Percentiles rank a stretch among this genome's conserved stretches.
Evolutionary conservation across 2,888 invertebrate species (phyloP).

Genomic region (Pelosia muscerda): DNA sequence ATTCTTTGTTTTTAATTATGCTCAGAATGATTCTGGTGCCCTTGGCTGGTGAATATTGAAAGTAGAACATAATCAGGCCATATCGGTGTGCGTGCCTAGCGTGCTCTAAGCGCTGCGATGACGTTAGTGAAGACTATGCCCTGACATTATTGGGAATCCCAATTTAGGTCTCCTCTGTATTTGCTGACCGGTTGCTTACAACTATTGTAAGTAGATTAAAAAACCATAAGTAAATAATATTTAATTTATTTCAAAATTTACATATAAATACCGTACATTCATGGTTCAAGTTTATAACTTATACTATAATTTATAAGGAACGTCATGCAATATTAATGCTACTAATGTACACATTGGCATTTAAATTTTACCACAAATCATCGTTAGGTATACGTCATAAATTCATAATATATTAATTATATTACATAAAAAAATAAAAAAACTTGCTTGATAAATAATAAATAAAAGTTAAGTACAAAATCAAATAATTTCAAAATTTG

Average conservation of each 20-base stretch:
- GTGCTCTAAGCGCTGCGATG: too few species aligned
- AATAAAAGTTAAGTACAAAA: constrained; percentile 51
- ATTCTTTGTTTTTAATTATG: too few species aligned
- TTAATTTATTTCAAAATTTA: constrained; percentile 67
- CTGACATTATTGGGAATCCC: too few species aligned
- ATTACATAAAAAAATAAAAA: background rate
- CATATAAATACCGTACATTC: constrained; percentile 62
- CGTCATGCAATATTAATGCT: constrained; percentile 36
- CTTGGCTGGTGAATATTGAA: too few species aligned
- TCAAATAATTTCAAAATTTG: constrained; percentile 48
- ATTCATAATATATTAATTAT: background rate
- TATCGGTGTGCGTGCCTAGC: too few species aligned
- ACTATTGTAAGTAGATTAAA: background rate
- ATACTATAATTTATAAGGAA: constrained; percentile 53
- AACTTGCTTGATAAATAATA: constrained; percentile 29
- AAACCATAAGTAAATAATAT: constrained; percentile 21
- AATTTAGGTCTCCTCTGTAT: background rate
- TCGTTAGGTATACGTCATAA: constrained; percentile 28
- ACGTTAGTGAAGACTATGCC: too few species aligned
- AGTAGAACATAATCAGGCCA: too few species aligned
- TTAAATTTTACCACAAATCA: constrained; percentile 17
- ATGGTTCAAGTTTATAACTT: constrained; percentile 43
- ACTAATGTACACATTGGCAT: constrained; percentile 33
- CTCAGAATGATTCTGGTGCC: too few species aligned
- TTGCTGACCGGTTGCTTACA: background rate